Conservation (phyloP, 2,888 invertebrate species). For the Criorhina ranunculi region DNA sequence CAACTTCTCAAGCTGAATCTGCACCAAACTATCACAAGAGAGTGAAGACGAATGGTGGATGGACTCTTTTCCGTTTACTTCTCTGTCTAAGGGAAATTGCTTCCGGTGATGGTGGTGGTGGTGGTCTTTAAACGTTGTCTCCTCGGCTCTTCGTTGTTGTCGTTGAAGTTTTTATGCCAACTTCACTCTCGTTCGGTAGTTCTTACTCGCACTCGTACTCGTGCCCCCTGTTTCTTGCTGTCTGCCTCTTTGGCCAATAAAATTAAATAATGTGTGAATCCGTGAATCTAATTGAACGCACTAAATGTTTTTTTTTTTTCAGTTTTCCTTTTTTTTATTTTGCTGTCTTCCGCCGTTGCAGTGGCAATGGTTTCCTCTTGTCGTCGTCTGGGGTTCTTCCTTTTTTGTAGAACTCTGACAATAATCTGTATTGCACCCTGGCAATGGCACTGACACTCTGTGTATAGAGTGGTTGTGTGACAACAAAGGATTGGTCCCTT, state of each 20-base stretch:
- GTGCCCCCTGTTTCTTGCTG: constrained; percentile 7
- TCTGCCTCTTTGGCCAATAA: constrained; percentile 63
- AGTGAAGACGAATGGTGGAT: constrained; percentile 39
- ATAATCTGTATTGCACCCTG: constrained; percentile 36
- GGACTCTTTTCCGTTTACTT: constrained; percentile 61
- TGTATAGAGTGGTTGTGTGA: constrained; percentile 3
- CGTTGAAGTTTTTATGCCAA: too few species aligned
- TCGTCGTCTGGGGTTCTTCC: constrained; percentile 5
- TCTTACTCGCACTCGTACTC: neutral
- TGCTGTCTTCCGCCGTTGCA: constrained; percentile 22
- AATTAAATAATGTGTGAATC: constrained; percentile 73
- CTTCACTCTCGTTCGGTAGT: constrained; percentile 44
- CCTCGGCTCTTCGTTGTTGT: constrained; percentile 19
- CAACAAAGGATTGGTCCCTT: constrained; percentile 62
- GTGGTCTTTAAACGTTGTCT: constrained; percentile 48
- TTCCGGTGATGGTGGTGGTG: constrained; percentile 58
- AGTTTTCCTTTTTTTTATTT: constrained; percentile 8
- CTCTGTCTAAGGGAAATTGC: constrained; percentile 66
- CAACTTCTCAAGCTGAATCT: constrained; percentile 20
- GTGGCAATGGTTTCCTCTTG: constrained; percentile 45
- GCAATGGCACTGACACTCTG: neutral
- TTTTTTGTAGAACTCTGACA: constrained; percentile 19
- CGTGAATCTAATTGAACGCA: constrained; percentile 71
- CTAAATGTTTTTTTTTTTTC: constrained; percentile 57
- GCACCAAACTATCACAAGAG: constrained; percentile 48